Evolutionary conservation across 2,888 invertebrate species (phyloP).

Genomic region (Dascillus cervinus): DNA sequence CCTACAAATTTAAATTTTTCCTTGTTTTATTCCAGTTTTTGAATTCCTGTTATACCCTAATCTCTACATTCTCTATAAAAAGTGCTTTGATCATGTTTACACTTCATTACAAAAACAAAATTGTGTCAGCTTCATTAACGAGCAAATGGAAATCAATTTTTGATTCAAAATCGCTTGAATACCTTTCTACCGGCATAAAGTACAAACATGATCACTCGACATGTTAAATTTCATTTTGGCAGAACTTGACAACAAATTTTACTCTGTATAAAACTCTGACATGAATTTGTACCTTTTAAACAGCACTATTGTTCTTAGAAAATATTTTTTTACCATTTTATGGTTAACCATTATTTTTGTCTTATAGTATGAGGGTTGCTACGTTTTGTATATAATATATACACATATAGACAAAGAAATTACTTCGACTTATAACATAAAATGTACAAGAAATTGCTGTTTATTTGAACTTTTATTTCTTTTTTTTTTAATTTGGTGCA

Average conservation of each 20-base stretch:
- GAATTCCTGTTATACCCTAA: slow-evolving; percentile 27
- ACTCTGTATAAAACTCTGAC: slow-evolving; percentile 40
- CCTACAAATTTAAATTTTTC: neutral
- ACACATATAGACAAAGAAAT: slow-evolving; percentile 43
- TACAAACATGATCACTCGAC: slow-evolving; percentile 24
- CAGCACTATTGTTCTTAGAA: slow-evolving; percentile 41
- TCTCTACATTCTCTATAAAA: slow-evolving; percentile 31
- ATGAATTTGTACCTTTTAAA: slow-evolving; percentile 44
- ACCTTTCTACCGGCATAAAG: neutral
- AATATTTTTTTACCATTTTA: slow-evolving; percentile 31
- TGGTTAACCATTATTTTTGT: slow-evolving; percentile 26
- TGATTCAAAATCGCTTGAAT: too few relatives aligned
- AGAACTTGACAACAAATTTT: slow-evolving; percentile 40
- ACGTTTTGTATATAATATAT: too few relatives aligned
- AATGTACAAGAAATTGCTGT: too few relatives aligned
- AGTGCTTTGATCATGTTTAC: slow-evolving; percentile 22
- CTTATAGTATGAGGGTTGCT: slow-evolving; percentile 33
- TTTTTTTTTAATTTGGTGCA: too few relatives aligned
- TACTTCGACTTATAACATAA: too few relatives aligned
- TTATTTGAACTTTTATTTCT: too few relatives aligned
- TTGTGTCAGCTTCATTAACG: too few relatives aligned
- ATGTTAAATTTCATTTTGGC: slow-evolving; percentile 29
- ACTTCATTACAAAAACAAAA: too few relatives aligned
- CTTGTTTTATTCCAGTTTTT: neutral
- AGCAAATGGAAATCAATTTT: too few relatives aligned